Evolutionary conservation across 2,888 invertebrate species (phyloP), one percentile per base, ranked within the genome.

Genomic region (Mantis religiosa): DNA sequence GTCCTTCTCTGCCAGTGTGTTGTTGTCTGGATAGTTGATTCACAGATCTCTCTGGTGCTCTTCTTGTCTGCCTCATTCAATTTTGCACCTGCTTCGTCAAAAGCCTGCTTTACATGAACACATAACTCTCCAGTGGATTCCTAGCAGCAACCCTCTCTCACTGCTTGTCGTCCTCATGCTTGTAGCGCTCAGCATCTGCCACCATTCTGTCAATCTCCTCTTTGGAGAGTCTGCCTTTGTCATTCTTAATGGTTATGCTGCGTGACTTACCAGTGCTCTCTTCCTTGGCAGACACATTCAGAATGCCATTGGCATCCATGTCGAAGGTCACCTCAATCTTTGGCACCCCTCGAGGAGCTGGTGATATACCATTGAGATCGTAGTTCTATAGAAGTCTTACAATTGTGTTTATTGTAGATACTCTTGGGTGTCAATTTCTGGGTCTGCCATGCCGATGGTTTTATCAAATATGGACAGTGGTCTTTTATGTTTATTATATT

Each of bases 171-270:
- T 93, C 93, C 90, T 93, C 93, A 25, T 94, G 95, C 90, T 96
- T 96, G 92, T 96, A 97, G 91, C 95, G 96, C 91, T 97, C 97
- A 0, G 97, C 97, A 89, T 97, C 97, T 15, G 95, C 93, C 34
- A 97, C 93, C 97, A 97, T 98, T 90, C 96, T 95, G 91, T 98
- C 98, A 89, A 98, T 98, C 89, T 98, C 98, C 25, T 95, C 96
- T 92, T 97, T 97, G 89, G 96, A 96, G 15, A 98, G 94, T 7
- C 98, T 95, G 0, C 97, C 97, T 92, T 97, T 97, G 92, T 98
- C 98, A 91, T 98, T 98, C 7, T 97, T 97, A 89, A 98, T 98
- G 47, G 97, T 97, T 90, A 98, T 97, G 91, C 96, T 95, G 92
- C 97, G 97, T 0, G 95, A 95, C 90, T 95, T 96, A 3, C 94